phyloP scores from a whole-genome alignment of 1,140 invertebrate species.

The Matsumurasca onukii region DNA sequence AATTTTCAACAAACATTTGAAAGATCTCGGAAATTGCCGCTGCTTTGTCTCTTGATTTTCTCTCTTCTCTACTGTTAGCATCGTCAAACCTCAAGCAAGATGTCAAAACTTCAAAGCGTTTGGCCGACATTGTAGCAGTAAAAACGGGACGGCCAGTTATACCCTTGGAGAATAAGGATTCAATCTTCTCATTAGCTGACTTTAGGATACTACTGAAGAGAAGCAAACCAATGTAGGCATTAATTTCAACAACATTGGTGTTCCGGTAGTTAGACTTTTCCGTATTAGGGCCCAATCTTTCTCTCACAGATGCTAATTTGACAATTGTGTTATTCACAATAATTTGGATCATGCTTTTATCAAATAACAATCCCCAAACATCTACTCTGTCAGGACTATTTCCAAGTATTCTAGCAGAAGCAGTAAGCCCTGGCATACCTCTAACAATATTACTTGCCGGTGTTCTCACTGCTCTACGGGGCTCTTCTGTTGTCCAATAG shows the following conservation, averaged over 20 bases:
- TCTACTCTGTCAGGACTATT: too few relatives aligned
- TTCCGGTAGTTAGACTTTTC: constrained; percentile 14
- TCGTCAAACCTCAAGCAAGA: constrained; percentile 24
- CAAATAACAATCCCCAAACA: too few relatives aligned
- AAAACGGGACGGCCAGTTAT: background rate
- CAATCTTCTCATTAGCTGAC: constrained; percentile 11
- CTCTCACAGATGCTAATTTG: constrained; percentile 7
- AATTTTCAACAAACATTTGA: constrained; percentile 21
- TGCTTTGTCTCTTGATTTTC: constrained; percentile 12
- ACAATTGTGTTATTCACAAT: background rate
- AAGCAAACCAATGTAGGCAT: constrained; percentile 8
- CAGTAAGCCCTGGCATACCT: too few relatives aligned
- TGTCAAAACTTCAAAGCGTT: constrained; percentile 20
- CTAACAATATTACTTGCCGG: too few relatives aligned
- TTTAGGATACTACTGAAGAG: background rate
- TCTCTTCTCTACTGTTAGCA: background rate
- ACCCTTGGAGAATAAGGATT: constrained; percentile 12
- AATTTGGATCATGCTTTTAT: background rate
- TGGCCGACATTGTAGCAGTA: constrained; percentile 9
- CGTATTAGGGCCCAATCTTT: background rate
- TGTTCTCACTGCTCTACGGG: too few relatives aligned
- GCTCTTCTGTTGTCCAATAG: too few relatives aligned
- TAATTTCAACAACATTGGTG: constrained; percentile 16
- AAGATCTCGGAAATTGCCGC: constrained; percentile 39
- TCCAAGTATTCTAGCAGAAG: too few relatives aligned